Base-by-base conservation (phyloP, 2,113 vertebrate species). In the Podocnemis expansa region DNA sequence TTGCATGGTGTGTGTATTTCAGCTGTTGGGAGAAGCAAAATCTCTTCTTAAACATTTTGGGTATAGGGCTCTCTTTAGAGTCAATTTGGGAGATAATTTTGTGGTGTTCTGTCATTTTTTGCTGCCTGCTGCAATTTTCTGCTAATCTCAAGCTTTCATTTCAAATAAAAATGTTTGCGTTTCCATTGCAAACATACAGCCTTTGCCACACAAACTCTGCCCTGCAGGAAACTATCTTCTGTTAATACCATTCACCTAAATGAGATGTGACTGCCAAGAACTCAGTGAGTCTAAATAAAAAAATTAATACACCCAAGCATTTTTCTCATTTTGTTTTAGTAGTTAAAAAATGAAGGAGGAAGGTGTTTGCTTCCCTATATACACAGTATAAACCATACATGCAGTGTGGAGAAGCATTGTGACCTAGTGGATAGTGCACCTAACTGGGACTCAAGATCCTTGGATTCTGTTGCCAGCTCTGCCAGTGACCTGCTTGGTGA, bases 151-250 rank as follows among this genome's bases (percentile, higher is more conserved):
- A 54, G 41, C 89, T 96, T 93, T 56, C 88, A 54, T 84, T 85
- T 67, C 82, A 87, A 60, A 56, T 21, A 82, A 78, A 49, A 41
- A 10, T 51, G 45, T 27, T 85, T 90, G 85, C 10, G 0, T 84
- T 88, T 93, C 63, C 25, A 73, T 12, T 80, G 88, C 93, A 55
- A 75, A 96, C 82, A 84, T 89, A 49, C 83, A 88, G 51, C 89
- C 75, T 60, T 89, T 82, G 93, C 63, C 89, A 83, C 95, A 84
- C 95, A 84, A 94, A 88, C 92, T 22, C 1, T 16, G 78, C 58
- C 41, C 51, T 54, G 79, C 73, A 63, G 58, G 58, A 82, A 34
- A 11, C 54, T 86, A 19, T 51, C 56, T 93, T 51, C 79, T 41
- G 4, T 5, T 41, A 78, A 10, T 88, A 85, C 58, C 80, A n/a